These are phyloP conservation scores for Drosophila takahashii DNA, from an alignment of 1,140 invertebrate species.

Conservation along the genomic window DNA sequence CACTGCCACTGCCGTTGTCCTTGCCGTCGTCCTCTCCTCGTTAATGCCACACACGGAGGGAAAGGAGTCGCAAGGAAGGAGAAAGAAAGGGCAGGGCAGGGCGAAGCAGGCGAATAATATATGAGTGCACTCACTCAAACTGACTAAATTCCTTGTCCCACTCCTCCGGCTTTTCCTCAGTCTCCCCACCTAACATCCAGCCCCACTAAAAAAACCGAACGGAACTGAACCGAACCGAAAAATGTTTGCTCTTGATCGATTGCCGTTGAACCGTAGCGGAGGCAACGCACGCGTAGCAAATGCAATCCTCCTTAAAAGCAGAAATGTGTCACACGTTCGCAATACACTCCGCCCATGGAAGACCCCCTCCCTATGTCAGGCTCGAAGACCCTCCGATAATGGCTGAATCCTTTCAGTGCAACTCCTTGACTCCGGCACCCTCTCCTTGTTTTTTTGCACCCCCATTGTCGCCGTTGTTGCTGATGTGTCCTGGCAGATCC, in stretches of 20 bases:
- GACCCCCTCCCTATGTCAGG: neutral
- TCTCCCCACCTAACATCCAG: conserved; percentile 6
- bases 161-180: conserved; percentile 6
- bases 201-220: conserved; percentile 20
- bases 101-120: conserved; percentile 57
- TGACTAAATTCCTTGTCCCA: conserved; percentile 74
- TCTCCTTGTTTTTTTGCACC: conserved; percentile 42
- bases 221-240: conserved; percentile 43
- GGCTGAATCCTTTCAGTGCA: conserved; percentile 75
- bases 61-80: conserved; percentile 13
- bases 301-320: conserved; percentile 84
- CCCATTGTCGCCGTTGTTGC: conserved; percentile 73
- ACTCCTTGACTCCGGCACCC: conserved; percentile 48
- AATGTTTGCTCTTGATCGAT: conserved; percentile 83
- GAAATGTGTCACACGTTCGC: conserved; percentile 81
- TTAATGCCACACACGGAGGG: conserved; percentile 50
- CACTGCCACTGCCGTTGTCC: conserved; percentile 38
- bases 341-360: conserved; percentile 33
- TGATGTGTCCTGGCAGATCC: conserved; percentile 70
- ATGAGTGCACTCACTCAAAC: conserved; percentile 80
- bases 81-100: conserved; percentile 8
- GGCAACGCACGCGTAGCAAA: conserved; percentile 83
- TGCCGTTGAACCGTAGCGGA: conserved; percentile 80
- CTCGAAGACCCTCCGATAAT: conserved; percentile 34
- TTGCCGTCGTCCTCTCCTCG: conserved; percentile 40